phyloP scores from a whole-genome alignment of 2,888 invertebrate genomes.

The Laothoe populi region DNA sequence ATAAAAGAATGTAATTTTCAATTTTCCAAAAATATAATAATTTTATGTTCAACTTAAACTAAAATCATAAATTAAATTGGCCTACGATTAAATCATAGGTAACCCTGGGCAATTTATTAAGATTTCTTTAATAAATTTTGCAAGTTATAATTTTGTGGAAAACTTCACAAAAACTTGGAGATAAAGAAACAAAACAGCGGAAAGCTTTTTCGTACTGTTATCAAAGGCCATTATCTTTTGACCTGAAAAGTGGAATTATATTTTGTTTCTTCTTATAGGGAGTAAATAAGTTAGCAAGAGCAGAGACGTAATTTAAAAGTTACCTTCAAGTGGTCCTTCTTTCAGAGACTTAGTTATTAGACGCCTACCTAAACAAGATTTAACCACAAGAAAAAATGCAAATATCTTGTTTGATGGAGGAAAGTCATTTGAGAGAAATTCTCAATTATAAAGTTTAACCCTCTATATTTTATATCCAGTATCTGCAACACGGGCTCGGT shows the following conservation, averaged over 20 bases:
- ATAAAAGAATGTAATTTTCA: not conserved
- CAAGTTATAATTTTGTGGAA: conserved; percentile 81
- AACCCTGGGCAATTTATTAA: conserved; percentile 77
- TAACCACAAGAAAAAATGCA: conserved; percentile 53
- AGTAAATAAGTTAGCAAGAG: conserved; percentile 78
- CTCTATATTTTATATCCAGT: not conserved
- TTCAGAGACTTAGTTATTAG: conserved; percentile 58
- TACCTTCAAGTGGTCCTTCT: conserved; percentile 66
- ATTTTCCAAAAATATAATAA: not conserved
- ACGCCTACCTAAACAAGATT: conserved; percentile 59
- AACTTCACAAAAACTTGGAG: conserved; percentile 77
- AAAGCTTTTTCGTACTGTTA: conserved; percentile 83
- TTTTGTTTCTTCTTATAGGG: conserved; percentile 80
- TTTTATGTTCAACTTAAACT: conserved; percentile 21
- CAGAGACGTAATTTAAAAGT: conserved; percentile 80
- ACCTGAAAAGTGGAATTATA: conserved; percentile 83
- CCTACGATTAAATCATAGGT: conserved; percentile 68
- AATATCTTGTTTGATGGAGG: conserved; percentile 53
- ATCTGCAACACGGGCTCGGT: too few relatives aligned
- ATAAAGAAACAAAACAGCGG: conserved; percentile 83
- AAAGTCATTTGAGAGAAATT: conserved; percentile 41
- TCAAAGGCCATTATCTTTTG: conserved; percentile 83
- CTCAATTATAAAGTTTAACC: conserved; percentile 23
- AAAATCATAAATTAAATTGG: conserved; percentile 59
- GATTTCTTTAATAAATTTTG: conserved; percentile 80